Evolutionary conservation across 2,888 invertebrate species (phyloP), one percentile per base, ranked within the genome.

Genomic region (Ceriagrion tenellum): DNA sequence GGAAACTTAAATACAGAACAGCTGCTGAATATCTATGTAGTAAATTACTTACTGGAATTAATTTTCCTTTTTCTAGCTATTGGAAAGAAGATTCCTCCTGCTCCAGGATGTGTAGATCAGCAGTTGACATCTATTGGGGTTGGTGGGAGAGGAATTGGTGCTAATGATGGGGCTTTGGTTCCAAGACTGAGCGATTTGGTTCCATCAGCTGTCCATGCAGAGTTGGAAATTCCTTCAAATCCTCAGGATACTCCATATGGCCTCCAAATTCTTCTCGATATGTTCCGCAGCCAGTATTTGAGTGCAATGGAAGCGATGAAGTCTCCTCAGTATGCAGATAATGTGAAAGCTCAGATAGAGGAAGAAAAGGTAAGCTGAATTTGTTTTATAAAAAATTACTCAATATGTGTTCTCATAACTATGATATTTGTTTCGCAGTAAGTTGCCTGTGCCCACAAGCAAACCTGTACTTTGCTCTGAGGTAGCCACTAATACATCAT

Each of bases 91-190:
- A 97, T 98, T 96, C 98, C 98, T 81, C 98, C 99, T 59, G 99
- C 99, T 91, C 99, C 99, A 20, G 99, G 99, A 95, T 99, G 99
- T 96, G 98, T 99, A 95, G 99, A 99, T 97, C 99, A 99, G 97
- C 99, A 99, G 96, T 97, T 99, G 95, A 98, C 99, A 8, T 98
- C 98, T 90, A 97, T 99, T 95, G 97, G 97, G 95, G 97, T 98
- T 96, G 98, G 98, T 96, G 97, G 98, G 95, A 69, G 93, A 93
- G 97, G 97, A 95, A 97, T 98, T 96, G 98, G 98, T 96, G 97
- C 98, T 95, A 96, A 96, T 35, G 93, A 69, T 74, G 74, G 93
- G 4, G 40, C 63, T n/a, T 47, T 93, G 47, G 93, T 40, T 13
- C 47, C 40, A 18, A 93, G 93, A 16, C 63, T 93, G 35, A 26